Evolutionary conservation across 2,113 vertebrate species (phyloP), one percentile per base, ranked within the genome.

Genomic region (Notiomystis cincta): DNA sequence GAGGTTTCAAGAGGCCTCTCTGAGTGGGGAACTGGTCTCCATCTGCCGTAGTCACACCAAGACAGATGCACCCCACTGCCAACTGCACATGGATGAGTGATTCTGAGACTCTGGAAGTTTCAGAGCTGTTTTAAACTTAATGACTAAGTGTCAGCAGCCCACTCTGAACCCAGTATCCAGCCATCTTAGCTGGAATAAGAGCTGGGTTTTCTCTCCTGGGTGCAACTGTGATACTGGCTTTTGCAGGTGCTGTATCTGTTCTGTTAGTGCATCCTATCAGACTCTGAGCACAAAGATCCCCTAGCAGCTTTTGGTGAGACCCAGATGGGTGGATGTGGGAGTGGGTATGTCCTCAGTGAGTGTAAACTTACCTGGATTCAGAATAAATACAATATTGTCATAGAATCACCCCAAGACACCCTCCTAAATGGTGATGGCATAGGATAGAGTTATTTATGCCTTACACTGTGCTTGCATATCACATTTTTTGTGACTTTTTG

Each of bases 381-480:
- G 38, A 77, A 56, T 35, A 75, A 93, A 61, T 56, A 31, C n/a
- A n/a, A n/a, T n/a, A n/a, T n/a, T n/a, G n/a, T n/a, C n/a, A n/a
- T n/a, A n/a, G n/a, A n/a, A n/a, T n/a, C n/a, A n/a, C n/a, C n/a
- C n/a, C n/a, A n/a, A n/a, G n/a, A n/a, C n/a, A n/a, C 22, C 13
- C 15, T 67, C 35, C 28, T 57, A 75, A 82, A 44, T 51, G 23
- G 37, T 27, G 38, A 22, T 47, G 65, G 13, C 1, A 0, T 16
- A 64, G 40, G 90, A 53, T 7, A 50, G 14, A 28, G 12, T 44
- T 61, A 44, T 6, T 82, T 44, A 33, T 31, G 33, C 11, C 31
- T 0, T 0, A n/a, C 6, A 10, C 30, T 70, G 25, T 28, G 33
- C 30, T 57, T 53, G 50, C 42, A 50, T 5, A 3, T 54, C 21